These are phyloP conservation scores for Leptarthrus brevirostris DNA, from an alignment of 2,888 invertebrate species.

Conservation along the genomic window DNA sequence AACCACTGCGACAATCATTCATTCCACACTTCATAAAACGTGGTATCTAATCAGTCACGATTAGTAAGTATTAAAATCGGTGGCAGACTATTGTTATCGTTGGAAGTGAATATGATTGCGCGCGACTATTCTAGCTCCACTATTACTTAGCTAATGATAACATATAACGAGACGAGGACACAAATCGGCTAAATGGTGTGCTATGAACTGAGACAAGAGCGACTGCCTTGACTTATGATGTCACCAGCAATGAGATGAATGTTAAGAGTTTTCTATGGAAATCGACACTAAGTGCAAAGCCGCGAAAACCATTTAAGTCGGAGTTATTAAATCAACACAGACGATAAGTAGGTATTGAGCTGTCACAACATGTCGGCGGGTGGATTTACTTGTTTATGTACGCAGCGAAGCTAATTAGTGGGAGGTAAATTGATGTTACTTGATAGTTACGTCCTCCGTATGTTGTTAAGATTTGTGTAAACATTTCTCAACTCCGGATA, in stretches of 20 bases:
- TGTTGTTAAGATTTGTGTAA: neutral
- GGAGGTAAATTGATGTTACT: constrained; percentile 6
- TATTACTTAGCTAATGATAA: neutral
- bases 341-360: neutral
- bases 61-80: neutral
- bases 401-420: neutral
- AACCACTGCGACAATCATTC: too few species aligned
- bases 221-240: neutral
- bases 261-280: neutral
- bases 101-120: neutral
- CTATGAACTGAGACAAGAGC: too few species aligned
- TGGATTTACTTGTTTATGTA: neutral
- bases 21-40: too few species aligned
- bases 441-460: neutral
- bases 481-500: too few species aligned
- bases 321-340: constrained; percentile 26
- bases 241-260: neutral
- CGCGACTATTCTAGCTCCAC: neutral
- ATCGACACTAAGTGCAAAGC: constrained; percentile 14
- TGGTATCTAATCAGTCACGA: neutral
- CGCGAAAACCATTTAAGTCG: constrained; percentile 23
- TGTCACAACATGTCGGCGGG: constrained; percentile 29
- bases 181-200: neutral
- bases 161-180: neutral
- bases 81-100: neutral